phyloP scores from a whole-genome alignment of 2,888 invertebrate genomes.

The Monochamus alternatus region DNA sequence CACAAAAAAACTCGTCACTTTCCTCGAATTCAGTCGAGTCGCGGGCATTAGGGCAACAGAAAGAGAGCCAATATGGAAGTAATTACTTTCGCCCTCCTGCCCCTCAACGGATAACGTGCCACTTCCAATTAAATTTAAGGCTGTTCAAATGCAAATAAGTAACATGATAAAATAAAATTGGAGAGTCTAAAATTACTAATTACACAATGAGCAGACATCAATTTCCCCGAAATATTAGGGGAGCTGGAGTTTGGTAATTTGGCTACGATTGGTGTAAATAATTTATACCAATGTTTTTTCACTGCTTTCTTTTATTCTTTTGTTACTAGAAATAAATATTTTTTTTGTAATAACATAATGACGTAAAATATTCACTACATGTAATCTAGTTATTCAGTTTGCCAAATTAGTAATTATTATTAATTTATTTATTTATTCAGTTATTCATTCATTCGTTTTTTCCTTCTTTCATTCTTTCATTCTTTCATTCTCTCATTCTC shows the following conservation, averaged over 20 bases:
- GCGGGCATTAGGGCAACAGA: neutral
- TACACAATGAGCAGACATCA: constrained; percentile 12
- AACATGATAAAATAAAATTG: constrained; percentile 24
- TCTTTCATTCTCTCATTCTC: too few relatives aligned
- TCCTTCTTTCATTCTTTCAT: too few relatives aligned
- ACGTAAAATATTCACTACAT: too few relatives aligned
- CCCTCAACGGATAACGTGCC: constrained; percentile 2
- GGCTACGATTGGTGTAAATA: neutral
- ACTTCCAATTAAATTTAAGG: constrained; percentile 27
- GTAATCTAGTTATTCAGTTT: too few relatives aligned
- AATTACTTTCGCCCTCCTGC: constrained; percentile 1
- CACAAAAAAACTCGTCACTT: neutral
- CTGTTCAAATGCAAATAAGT: constrained; percentile 29
- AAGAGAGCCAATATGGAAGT: constrained; percentile 20
- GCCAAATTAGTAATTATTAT: too few relatives aligned
- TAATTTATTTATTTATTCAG: too few relatives aligned
- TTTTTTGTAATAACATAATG: too few relatives aligned
- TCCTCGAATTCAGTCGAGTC: too few relatives aligned
- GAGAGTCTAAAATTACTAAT: constrained; percentile 19
- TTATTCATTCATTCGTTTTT: too few relatives aligned
- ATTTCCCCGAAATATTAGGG: constrained; percentile 9
- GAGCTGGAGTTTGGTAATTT: constrained; percentile 1
- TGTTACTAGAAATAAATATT: too few relatives aligned
- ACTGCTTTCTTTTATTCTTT: too few relatives aligned
- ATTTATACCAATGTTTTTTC: neutral